A percentile compares a stretch with the other conserved stretches of the same genome.
Conservation (phyloP, 2,888 invertebrate genomes). For the Saturnia pavonia region DNA sequence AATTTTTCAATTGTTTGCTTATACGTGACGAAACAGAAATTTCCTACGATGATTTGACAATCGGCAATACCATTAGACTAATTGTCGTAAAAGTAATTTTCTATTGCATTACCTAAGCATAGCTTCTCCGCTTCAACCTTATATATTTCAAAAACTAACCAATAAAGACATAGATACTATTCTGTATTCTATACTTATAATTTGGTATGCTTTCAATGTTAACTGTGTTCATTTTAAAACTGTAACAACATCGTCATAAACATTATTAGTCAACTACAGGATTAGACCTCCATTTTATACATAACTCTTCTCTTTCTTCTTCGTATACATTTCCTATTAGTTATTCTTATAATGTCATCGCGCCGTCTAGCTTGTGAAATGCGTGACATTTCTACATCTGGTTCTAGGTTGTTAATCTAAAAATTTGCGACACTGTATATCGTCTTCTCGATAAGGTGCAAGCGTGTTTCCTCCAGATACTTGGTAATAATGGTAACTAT, state of each 20-base stretch:
- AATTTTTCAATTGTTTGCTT: constrained; percentile 42
- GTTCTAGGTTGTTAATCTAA: not conserved
- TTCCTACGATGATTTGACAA: constrained; percentile 5
- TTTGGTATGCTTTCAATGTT: not conserved
- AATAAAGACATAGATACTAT: too few species aligned
- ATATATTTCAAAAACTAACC: not conserved
- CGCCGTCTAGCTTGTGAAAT: not conserved
- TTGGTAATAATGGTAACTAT: not conserved
- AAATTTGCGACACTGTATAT: not conserved
- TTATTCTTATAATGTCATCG: not conserved
- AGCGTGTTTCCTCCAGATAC: not conserved
- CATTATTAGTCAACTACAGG: not conserved
- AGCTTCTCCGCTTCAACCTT: not conserved
- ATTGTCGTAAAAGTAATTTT: constrained; percentile 2
- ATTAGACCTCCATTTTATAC: not conserved
- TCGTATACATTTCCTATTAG: not conserved
- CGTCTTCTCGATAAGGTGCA: too few species aligned
- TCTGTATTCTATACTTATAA: not conserved
- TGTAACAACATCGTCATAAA: not conserved
- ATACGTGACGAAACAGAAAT: constrained; percentile 34
- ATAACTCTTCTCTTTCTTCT: not conserved
- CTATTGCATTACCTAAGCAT: not conserved
- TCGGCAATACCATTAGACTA: not conserved
- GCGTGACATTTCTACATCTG: not conserved
- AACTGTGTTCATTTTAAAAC: too few species aligned